Base-by-base conservation (phyloP, 1,140 invertebrate genomes). In the Ceratosolen solmsi region DNA sequence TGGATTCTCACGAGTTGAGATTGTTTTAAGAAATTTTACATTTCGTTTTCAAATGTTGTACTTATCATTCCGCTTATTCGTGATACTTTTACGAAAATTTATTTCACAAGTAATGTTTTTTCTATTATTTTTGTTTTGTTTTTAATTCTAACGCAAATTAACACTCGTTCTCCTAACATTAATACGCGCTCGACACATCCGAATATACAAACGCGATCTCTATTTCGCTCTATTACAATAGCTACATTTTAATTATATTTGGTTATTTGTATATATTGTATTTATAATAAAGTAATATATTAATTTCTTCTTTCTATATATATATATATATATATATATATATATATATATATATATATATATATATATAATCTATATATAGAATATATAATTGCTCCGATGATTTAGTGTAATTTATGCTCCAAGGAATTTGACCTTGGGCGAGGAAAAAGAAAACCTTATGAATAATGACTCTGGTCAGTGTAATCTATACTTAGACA, bases 271-370 rank as follows among this genome's bases (percentile, higher is more conserved):
- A 72, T 72, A 79, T 71, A 58, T 72, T 20, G 49, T 46, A 22
- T 58, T 72, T 41, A 27, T 79, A 79, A 79, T 79, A 71, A 63
- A 82, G 15, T 1, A 15, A 75, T 38, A 70, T n/a, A n/a, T n/a
- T n/a, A n/a, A n/a, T n/a, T n/a, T n/a, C n/a, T n/a, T n/a, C n/a
- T n/a, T n/a, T n/a, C n/a, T n/a, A n/a, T n/a, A n/a, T n/a, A n/a
- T n/a, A n/a, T n/a, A n/a, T n/a, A n/a, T n/a, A n/a, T n/a, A n/a
- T n/a, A n/a, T n/a, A n/a, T n/a, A n/a, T n/a, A n/a, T n/a, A n/a
- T n/a, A n/a, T n/a, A n/a, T n/a, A n/a, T n/a, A n/a, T n/a, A n/a
- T n/a, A n/a, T n/a, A n/a, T n/a, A n/a, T n/a, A n/a, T n/a, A n/a
- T n/a, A n/a, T n/a, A n/a, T n/a, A n/a, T n/a, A 51, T 65, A 41